Conservation (phyloP, 2,797 vertebrate genomes). For the Kryptolebias ocellatus region DNA sequence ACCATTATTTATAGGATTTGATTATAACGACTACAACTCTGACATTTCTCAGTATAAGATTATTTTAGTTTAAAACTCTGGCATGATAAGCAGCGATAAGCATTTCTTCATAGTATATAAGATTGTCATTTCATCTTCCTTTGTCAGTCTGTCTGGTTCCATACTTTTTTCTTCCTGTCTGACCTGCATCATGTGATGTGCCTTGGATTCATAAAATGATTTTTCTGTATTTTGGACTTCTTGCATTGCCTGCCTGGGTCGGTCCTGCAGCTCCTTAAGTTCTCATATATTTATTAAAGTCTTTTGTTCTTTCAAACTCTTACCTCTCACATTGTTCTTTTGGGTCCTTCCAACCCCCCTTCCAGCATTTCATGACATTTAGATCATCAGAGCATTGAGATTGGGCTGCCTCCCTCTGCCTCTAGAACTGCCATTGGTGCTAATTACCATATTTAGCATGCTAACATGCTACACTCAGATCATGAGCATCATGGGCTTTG, state of each 20-base stretch:
- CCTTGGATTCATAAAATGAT: no score
- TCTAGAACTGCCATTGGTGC: not conserved
- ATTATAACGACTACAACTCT: no score
- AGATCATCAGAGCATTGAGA: not conserved
- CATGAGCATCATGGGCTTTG: not conserved
- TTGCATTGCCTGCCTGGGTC: not conserved
- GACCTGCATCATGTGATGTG: no score
- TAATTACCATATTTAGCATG: constrained; percentile 5
- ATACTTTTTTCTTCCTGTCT: not conserved
- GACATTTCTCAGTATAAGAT: no score
- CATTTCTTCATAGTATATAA: no score
- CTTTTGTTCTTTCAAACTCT: not conserved
- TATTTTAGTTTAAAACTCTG: no score
- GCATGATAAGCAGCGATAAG: no score
- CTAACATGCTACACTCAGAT: not conserved
- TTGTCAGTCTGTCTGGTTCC: not conserved
- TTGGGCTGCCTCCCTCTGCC: not conserved
- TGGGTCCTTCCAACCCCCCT: not conserved
- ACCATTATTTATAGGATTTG: no score
- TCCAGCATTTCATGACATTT: not conserved
- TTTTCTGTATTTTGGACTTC: not conserved
- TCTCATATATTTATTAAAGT: not conserved
- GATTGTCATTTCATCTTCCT: no score
- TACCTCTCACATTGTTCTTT: not conserved
- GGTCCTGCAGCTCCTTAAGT: not conserved